Evolutionary conservation across 2,113 vertebrate species (phyloP), one percentile per base, ranked within the genome.

Genomic region (Hystrix brachyura): DNA sequence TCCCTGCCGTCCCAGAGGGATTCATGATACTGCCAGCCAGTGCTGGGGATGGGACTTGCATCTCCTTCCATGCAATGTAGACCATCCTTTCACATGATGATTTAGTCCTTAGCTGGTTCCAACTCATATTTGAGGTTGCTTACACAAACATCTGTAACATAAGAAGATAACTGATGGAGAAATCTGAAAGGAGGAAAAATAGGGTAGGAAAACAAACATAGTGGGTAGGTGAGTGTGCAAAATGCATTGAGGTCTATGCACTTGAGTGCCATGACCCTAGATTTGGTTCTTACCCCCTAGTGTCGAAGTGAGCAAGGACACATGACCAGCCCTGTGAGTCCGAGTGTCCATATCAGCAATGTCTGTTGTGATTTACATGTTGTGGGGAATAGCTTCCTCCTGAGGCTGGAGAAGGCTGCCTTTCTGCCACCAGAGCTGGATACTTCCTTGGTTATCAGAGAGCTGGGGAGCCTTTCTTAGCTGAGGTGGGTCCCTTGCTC

Each of bases 301-400:
- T 84, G 57, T 27, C 27, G 64, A n/a, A 84, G n/a, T 12, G 8
- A 87, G 32, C 19, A 80, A 84, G 32, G 27, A 29, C 25, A 7
- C 51, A 1, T 10, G 74, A 21, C 55, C 23, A 38, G 18, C 1
- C 17, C 23, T 34, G 43, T 69, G 76, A 29, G 23, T 91, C 21
- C 67, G 5, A 27, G 53, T 55, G 12, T 25, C 14, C 5, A 1
- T 2, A 18, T 3, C 0, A 5, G 21, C 29, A 55, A 34, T 1
- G 3, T 14, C 64, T 23, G 18, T 0, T 34, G 51, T 32, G n/a
- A 53, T 69, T 84, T 46, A 12, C 43, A 3, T 32, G 43, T n/a
- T 32, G 5, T 48, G 18, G 51, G 53, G 43, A 78, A 65, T 1
- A 67, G 23, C 55, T 59, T 72, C 17, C 38, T 87, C 38, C 7